Base-by-base conservation (phyloP, 2,797 vertebrate genomes). In the Poecilia picta region DNA sequence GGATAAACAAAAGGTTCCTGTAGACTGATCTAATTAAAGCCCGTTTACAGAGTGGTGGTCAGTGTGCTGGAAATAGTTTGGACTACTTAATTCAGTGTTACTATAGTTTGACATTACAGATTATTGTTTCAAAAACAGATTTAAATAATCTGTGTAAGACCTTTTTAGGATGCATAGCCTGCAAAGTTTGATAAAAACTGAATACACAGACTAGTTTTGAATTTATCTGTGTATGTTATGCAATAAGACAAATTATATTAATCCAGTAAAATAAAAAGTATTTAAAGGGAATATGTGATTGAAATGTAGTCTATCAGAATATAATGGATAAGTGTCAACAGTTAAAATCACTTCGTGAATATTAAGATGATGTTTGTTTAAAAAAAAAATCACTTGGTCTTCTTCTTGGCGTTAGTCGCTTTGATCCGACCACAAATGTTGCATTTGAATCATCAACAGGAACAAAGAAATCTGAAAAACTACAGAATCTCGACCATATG, bases 1-100 rank as follows among this genome's bases (percentile, higher is more conserved):
- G 57, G 62, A 89, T 83, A 78, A 89, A 90, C 85, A 85, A 53
- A 85, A 68, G 12, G 18, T 59, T 23, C 51, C 5, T 31, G 76
- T 55, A 72, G 12, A 53, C 59, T 36, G 72, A 84, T 83, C 80
- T 77, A 73, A 77, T 81, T 81, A 81, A 80, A 81, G 86, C 31
- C 5, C 57, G 55, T 76, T 74, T 77, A 77, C 39, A 43, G 18
- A 23, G 18, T 78, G 80, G 75, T 70, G 72, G 13, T 73, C 55
- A 31, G 68, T 72, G 66, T 79, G 20, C 79, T 74, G 73, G 80
- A 75, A 84, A 75, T 64, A 68, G 25, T 57, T 73, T 8, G 51
- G 45, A 46, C 28, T 20, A 66, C 23, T 70, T 43, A 31, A 55
- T 55, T 47, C 28, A 5, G n/a, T 39, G 51, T 45, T 73, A 46